Conservation (phyloP, 2,888 invertebrate genomes). For the Chymomyza caudatula region DNA sequence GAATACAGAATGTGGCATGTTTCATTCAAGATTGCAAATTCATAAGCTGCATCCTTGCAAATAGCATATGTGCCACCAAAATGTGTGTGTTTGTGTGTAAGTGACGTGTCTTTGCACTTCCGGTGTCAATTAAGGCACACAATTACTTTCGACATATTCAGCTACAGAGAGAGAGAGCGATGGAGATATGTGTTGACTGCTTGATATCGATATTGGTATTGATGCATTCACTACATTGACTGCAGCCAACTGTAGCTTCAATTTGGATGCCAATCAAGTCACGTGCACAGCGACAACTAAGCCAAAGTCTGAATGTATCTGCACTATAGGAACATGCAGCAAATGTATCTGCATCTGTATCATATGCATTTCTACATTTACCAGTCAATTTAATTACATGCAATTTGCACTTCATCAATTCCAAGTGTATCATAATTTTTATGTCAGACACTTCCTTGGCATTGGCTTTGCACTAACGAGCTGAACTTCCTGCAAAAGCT, state of each 20-base stretch:
- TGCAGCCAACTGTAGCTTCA: neutral
- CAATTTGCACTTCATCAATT: slow-evolving; percentile 17
- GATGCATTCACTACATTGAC: neutral
- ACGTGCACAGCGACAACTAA: neutral
- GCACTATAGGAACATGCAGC: no score
- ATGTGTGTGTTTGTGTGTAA: neutral
- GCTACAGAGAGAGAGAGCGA: no score
- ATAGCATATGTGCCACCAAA: neutral
- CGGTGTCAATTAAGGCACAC: neutral
- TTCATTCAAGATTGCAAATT: neutral
- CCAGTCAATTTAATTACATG: slow-evolving; percentile 13
- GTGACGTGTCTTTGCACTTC: neutral
- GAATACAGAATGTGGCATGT: no score
- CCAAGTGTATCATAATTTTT: neutral
- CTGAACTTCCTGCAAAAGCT: neutral
- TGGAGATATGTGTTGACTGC: neutral
- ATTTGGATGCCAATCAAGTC: neutral
- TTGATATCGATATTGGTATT: neutral
- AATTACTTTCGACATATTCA: neutral
- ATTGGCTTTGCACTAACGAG: neutral
- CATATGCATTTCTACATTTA: neutral
- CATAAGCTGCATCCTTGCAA: neutral
- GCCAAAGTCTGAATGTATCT: neutral
- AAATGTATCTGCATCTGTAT: neutral
- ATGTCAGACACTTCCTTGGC: neutral